Conservation (phyloP, 2,797 vertebrate species). For the Ceyx erithaca region DNA sequence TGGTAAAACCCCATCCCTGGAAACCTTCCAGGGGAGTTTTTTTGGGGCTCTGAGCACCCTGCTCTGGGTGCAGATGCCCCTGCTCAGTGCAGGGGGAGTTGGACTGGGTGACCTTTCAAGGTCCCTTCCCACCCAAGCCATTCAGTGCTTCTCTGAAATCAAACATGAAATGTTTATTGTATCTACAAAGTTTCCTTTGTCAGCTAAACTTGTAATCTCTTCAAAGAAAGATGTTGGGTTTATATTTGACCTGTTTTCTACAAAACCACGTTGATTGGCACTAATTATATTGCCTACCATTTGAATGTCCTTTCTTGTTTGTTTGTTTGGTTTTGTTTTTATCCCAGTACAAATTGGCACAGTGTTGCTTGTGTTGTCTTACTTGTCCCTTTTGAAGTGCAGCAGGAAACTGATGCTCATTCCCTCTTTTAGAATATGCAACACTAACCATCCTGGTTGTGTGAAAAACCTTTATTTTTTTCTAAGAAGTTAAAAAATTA, state of each 20-base stretch:
- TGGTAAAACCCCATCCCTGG: neutral
- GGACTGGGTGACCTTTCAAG: neutral
- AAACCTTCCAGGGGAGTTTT: neutral
- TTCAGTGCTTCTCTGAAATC: neutral
- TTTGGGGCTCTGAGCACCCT: neutral
- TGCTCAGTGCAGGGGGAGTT: neutral
- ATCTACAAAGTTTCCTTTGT: neutral
- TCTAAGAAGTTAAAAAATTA: neutral
- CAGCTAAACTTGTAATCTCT: neutral
- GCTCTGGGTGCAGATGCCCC: neutral
- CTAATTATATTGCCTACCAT: neutral
- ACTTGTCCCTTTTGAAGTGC: neutral
- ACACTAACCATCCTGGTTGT: neutral
- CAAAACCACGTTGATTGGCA: constrained; percentile 6
- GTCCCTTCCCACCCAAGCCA: neutral
- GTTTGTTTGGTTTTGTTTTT: neutral
- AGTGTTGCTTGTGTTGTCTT: neutral
- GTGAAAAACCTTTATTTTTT: neutral
- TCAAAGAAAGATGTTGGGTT: neutral
- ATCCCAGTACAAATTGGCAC: neutral
- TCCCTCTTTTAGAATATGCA: neutral
- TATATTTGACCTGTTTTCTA: constrained; percentile 35
- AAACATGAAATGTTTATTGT: neutral
- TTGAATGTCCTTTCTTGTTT: neutral
- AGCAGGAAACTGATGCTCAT: neutral